These are phyloP conservation scores for Erythrolamprus reginae DNA, from an alignment of 2,113 vertebrate genomes.

Conservation along the genomic window DNA sequence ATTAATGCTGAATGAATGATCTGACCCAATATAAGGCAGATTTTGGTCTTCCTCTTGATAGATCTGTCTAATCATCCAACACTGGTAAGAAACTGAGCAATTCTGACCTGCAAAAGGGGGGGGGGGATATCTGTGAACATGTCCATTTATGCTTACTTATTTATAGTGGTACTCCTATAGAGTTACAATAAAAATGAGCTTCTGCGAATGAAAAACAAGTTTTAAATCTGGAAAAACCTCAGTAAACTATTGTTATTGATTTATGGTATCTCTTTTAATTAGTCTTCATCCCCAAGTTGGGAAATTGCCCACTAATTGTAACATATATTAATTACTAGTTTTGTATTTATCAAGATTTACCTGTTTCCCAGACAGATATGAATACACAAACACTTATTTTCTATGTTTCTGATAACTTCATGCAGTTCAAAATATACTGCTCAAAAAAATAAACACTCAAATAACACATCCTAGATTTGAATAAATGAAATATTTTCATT, in stretches of 20 bases:
- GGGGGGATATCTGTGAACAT: not conserved
- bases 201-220: not conserved
- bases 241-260: not conserved
- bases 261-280: not conserved
- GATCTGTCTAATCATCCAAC: not conserved
- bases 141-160: not conserved
- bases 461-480: too few relatives aligned
- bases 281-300: not conserved
- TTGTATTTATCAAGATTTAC: slow-evolving; percentile 2
- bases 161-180: not conserved
- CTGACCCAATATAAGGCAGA: not conserved
- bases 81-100: not conserved
- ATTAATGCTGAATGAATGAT: not conserved
- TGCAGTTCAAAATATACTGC: not conserved
- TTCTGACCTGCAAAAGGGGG: too few relatives aligned
- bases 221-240: not conserved
- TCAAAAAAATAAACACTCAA: too few relatives aligned
- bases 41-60: not conserved
- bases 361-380: not conserved
- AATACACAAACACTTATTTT: not conserved
- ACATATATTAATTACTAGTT: not conserved
- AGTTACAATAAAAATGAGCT: not conserved
- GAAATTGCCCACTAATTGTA: not conserved
- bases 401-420: not conserved
- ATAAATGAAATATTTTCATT: too few relatives aligned